Percentiles rank a stretch among this genome's conserved stretches.
Conservation (phyloP, 2,113 vertebrate species). For the Scytalopus superciliaris region DNA sequence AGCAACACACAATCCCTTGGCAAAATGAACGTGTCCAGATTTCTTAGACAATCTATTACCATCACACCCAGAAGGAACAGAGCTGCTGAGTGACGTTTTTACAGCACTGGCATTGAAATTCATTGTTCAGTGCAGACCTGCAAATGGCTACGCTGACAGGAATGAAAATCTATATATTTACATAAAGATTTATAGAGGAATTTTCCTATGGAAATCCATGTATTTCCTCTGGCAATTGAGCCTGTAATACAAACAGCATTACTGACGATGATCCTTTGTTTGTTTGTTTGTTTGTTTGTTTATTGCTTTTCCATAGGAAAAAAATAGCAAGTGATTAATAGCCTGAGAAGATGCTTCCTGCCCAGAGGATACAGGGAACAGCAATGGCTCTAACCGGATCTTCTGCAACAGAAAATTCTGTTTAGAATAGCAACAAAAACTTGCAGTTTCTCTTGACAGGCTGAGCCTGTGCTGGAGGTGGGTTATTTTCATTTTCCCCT, state of each 20-base stretch:
- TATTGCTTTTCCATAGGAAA: constrained; percentile 16
- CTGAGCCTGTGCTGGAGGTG: background rate
- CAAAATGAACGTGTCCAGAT: constrained; percentile 53
- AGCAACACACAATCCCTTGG: constrained; percentile 52
- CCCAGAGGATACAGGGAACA: background rate
- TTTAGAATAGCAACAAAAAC: constrained; percentile 12
- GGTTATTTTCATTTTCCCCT: background rate
- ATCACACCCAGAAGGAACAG: constrained; percentile 4
- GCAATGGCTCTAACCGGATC: background rate
- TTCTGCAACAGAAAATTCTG: background rate
- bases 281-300: background rate
- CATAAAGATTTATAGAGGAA: background rate
- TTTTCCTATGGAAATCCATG: background rate
- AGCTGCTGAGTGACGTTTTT: constrained; percentile 2
- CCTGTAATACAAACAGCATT: background rate
- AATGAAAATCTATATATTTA: background rate
- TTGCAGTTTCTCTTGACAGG: background rate
- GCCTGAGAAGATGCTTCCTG: background rate
- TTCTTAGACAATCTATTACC: constrained; percentile 61
- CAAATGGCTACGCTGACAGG: background rate
- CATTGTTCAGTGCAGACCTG: background rate
- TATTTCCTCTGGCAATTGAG: background rate
- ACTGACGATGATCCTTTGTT: background rate
- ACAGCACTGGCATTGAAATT: constrained; percentile 28
- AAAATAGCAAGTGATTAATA: background rate